Conservation (phyloP, 2,797 vertebrate genomes). For the Crenuchus spilurus region DNA sequence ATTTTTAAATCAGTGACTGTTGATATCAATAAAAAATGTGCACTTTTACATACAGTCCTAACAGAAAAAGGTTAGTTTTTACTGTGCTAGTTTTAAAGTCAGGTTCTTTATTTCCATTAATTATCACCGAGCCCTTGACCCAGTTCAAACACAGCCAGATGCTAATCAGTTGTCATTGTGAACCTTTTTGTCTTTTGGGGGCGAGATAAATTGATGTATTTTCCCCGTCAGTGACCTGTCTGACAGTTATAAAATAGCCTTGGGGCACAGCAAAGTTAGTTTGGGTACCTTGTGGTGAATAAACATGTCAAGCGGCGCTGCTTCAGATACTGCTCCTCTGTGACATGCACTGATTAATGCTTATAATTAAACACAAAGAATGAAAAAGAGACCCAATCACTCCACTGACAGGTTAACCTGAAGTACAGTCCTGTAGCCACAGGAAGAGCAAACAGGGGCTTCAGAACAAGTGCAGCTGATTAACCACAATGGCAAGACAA, state of each 20-base stretch:
- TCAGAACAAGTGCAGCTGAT: constrained; percentile 61
- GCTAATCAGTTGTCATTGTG: background rate
- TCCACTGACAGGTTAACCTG: constrained; percentile 63
- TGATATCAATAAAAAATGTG: too few relatives aligned
- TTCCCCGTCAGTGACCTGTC: background rate
- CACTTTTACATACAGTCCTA: background rate
- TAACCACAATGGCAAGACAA: constrained; percentile 42
- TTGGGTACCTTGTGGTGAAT: constrained; percentile 6
- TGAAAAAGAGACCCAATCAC: constrained; percentile 54
- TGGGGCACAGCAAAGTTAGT: background rate
- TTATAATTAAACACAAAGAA: constrained; percentile 57
- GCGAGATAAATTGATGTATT: constrained; percentile 14
- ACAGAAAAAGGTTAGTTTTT: background rate
- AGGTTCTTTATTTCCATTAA: background rate
- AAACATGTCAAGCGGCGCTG: constrained; percentile 44
- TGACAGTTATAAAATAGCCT: background rate
- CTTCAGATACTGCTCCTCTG: constrained; percentile 48
- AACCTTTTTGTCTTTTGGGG: background rate
- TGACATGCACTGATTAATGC: constrained; percentile 55
- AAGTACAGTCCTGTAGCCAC: constrained; percentile 60
- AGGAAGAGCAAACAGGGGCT: constrained; percentile 45
- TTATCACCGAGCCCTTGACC: background rate
- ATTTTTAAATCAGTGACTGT: too few relatives aligned
- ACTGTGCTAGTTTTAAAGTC: background rate
- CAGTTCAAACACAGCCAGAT: constrained; percentile 19